A percentile compares a stretch with the other conserved stretches of the same genome.
phyloP scores from a whole-genome alignment of 2,888 invertebrate genomes.

The Synanthedon tipuliformis region DNA sequence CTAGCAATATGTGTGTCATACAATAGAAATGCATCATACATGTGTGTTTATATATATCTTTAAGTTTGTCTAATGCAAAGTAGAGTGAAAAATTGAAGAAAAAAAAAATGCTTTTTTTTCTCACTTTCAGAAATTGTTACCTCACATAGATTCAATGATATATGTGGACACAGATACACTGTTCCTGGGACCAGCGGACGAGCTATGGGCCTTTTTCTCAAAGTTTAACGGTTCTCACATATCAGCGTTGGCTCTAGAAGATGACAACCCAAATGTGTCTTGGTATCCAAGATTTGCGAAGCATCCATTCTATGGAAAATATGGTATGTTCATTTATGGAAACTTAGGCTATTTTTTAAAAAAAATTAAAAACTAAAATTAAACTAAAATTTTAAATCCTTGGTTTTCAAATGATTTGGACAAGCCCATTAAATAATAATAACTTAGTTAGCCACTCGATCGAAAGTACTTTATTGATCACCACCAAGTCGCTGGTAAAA shows the following conservation, averaged over 20 bases:
- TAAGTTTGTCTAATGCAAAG: no score
- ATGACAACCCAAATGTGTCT: constrained; percentile 91
- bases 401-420: neutral
- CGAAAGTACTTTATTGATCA: no score
- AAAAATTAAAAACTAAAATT: neutral
- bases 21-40: no score
- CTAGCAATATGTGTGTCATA: no score
- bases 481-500: no score
- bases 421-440: no score
- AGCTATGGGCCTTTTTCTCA: constrained; percentile 85
- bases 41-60: no score
- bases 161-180: constrained; percentile 95
- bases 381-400: neutral
- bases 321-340: constrained; percentile 61
- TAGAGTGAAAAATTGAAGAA: no score
- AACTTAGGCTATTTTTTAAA: neutral
- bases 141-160: constrained; percentile 84
- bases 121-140: constrained; percentile 74
- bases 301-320: constrained; percentile 91
- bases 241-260: constrained; percentile 89
- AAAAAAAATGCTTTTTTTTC: neutral
- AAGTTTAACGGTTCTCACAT: constrained; percentile 87
- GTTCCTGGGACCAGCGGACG: constrained; percentile 85
- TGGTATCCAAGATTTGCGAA: constrained; percentile 97
- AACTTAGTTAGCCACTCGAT: no score